phyloP scores from a whole-genome alignment of 1,140 invertebrate genomes.

The Acyrthosiphon pisum region DNA sequence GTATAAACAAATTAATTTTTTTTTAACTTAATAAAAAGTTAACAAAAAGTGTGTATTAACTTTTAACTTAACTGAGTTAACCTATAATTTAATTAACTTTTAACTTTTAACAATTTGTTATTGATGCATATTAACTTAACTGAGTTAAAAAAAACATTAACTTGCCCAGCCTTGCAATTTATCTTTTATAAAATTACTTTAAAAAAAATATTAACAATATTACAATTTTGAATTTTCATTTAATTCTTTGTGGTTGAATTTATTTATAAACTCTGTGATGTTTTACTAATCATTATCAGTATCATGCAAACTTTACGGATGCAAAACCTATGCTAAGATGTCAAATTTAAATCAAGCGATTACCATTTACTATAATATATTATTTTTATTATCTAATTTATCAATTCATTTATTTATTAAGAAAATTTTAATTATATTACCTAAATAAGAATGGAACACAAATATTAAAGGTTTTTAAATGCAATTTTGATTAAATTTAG shows the following conservation, averaged over 20 bases:
- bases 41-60: too few species aligned
- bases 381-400: neutral
- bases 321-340: neutral
- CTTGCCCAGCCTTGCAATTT: too few species aligned
- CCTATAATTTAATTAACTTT: too few species aligned
- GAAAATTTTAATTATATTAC: neutral
- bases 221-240: neutral
- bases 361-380: neutral
- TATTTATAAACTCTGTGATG: neutral
- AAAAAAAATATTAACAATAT: neutral
- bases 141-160: too few species aligned
- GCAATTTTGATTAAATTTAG: neutral
- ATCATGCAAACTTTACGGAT: neutral
- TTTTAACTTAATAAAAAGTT: too few species aligned
- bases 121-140: too few species aligned
- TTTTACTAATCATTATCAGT: neutral
- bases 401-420: neutral
- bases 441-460: neutral
- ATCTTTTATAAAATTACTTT: neutral
- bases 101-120: too few species aligned
- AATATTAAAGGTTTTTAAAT: neutral
- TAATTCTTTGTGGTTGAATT: neutral
- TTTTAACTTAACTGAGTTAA: too few species aligned
- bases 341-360: too few species aligned
- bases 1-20: too few species aligned